A percentile compares a stretch with the other conserved stretches of the same genome.
These are phyloP conservation scores for Plutella xylostella DNA, from an alignment of 2,888 invertebrate genomes.

Conservation along the genomic window DNA sequence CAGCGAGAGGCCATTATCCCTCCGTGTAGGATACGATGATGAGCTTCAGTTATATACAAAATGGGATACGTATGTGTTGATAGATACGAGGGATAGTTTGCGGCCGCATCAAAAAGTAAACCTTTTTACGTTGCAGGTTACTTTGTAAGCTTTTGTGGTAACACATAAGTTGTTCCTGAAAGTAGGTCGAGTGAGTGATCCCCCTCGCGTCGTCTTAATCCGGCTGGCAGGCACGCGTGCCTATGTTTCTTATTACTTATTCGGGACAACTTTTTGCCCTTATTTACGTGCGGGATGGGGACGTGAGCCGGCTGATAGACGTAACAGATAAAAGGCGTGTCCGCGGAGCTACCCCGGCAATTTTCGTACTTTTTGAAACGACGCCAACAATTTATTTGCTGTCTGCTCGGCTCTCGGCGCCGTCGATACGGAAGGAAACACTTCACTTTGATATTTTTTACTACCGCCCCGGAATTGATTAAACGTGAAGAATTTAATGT, in stretches of 20 bases:
- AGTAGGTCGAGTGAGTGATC: conserved; percentile 33
- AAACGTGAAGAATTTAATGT: conserved; percentile 60
- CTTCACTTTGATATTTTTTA: conserved; percentile 48
- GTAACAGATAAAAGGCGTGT: conserved; percentile 66
- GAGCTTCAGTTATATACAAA: conserved; percentile 1
- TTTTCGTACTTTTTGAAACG: conserved; percentile 59
- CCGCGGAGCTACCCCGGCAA: conserved; percentile 44
- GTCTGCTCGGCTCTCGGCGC: conserved; percentile 41
- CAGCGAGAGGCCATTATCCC: conserved; percentile 22
- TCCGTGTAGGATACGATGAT: conserved; percentile 16
- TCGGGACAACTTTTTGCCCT: conserved; percentile 35
- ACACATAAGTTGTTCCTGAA: conserved; percentile 8
- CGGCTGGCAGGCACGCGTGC: conserved; percentile 29
- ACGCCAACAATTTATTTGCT: conserved; percentile 60
- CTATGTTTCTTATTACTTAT: conserved; percentile 39
- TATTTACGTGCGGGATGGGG: conserved; percentile 37
- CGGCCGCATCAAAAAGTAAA: too few species aligned
- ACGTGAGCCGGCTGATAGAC: conserved; percentile 42
- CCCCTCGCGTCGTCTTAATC: conserved; percentile 30
- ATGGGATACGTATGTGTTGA: background rate
- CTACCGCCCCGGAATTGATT: conserved; percentile 47
- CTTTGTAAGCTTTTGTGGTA: background rate
- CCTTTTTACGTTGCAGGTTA: background rate
- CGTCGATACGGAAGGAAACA: conserved; percentile 48
- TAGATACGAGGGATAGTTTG: background rate